Evolutionary conservation across 2,113 vertebrate genomes (phyloP).

Genomic region (Gymnogyps californianus): DNA sequence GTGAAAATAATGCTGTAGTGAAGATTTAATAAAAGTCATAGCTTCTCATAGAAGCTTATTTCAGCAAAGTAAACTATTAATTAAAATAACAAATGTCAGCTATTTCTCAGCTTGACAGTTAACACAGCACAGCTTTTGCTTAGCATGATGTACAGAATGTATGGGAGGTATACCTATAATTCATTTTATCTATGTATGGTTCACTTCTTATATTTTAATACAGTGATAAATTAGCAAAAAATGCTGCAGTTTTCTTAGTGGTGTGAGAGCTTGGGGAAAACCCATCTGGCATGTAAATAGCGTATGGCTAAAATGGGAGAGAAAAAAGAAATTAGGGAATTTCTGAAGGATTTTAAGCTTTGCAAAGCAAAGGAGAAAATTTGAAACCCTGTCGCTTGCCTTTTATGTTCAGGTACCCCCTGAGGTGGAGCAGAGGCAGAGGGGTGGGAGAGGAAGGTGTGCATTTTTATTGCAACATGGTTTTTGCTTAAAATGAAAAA

Average conservation of each 20-base stretch:
- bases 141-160: conserved; percentile 69
- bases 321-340: conserved; percentile 42
- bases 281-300: conserved; percentile 54
- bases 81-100: conserved; percentile 87
- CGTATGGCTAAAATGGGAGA: conserved; percentile 28
- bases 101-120: conserved; percentile 78
- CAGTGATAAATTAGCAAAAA: conserved; percentile 74
- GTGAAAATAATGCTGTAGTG: conserved; percentile 76
- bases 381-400: not conserved
- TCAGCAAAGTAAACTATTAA: conserved; percentile 84
- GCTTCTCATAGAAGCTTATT: conserved; percentile 74
- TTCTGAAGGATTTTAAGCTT: conserved; percentile 51
- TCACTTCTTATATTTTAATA: conserved; percentile 68
- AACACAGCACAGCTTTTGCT: conserved; percentile 76
- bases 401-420: not conserved
- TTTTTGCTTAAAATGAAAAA: not conserved
- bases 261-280: conserved; percentile 69
- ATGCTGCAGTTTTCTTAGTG: conserved; percentile 68
- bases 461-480: accelerated
- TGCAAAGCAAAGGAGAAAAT: conserved; percentile 16
- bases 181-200: conserved; percentile 62
- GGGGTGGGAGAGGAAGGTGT: not conserved
- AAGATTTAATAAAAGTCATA: conserved; percentile 76
- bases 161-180: conserved; percentile 67
- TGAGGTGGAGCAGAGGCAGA: not conserved